Conservation (phyloP, 2,797 vertebrate species). For the Simalia tracyae region DNA sequence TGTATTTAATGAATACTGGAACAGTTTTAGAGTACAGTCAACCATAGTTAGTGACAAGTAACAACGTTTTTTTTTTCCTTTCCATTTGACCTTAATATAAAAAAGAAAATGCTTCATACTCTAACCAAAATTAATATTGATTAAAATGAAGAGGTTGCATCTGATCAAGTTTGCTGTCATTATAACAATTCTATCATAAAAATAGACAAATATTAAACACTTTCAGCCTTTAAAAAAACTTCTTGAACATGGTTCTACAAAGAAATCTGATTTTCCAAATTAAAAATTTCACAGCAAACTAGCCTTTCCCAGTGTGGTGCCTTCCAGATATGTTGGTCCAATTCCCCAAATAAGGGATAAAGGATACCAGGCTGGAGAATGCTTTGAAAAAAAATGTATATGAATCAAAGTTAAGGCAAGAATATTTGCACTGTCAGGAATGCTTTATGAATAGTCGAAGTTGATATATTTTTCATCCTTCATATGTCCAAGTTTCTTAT, state of each 20-base stretch:
- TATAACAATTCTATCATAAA: background rate
- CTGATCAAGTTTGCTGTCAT: background rate
- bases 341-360: background rate
- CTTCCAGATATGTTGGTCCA: background rate
- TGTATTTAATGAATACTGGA: slow-evolving; percentile 2
- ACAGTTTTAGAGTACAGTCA: slow-evolving; percentile 3
- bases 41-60: background rate
- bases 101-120: slow-evolving; percentile 12
- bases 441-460: background rate
- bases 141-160: background rate
- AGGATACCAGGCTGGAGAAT: background rate
- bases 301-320: background rate
- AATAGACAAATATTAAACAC: background rate
- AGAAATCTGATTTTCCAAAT: background rate
- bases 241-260: background rate
- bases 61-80: background rate
- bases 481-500: background rate
- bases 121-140: slow-evolving; percentile 8
- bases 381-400: background rate
- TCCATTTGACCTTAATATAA: slow-evolving; percentile 18
- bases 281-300: background rate
- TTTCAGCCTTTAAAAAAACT: background rate
- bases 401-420: background rate
- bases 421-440: background rate
- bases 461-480: background rate